Evolutionary conservation across 2,797 vertebrate species (phyloP), one percentile per base, ranked within the genome.

Genomic region (Echiichthys vipera): DNA sequence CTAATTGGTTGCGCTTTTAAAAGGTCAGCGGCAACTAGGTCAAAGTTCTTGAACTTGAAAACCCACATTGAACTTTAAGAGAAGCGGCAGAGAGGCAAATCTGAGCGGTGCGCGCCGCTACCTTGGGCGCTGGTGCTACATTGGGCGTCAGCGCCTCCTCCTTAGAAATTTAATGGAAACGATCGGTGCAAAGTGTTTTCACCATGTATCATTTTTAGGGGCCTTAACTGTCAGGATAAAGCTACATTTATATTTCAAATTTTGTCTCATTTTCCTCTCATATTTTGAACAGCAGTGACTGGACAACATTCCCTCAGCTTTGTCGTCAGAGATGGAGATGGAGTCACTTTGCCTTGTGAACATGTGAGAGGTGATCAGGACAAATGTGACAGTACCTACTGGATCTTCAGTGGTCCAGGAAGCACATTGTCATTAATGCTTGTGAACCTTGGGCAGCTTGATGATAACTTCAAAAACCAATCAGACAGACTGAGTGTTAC

Each of bases 291-390:
- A 54, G 51, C 20, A 22, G 30, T 54, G 8, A 14, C 30, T 34
- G 51, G 32, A 54, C 30, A 36, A 22, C 20, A 3, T 5, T 0
- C 0, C 0, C 11, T 0, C 12, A 36, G 2, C 7, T 0, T 22
- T 20, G 24, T n/a, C 9, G 12, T 3, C 51, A 55, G 12, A 36
- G 20, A 2, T 55, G 32, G 51, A 55, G 32, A 36, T 36, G 32
- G 36, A 5, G 51, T 55, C 32, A 55, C 32, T 55, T 22, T 55
- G 12, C 32, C 51, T 4, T 80, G 70, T 80, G 0, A 0, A 3
- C 25, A 0, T n/a, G 27, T 11, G 51, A 37, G 0, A 1, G 7
- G 1, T 2, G 0, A 5, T 53, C 32, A 27, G 3, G 0, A 5
- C 1, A 2, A 37, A 4, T 74, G 70, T 74, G 9, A 12, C 25